Percentiles rank a stretch among this genome's conserved stretches.
Conservation (phyloP, 2,797 vertebrate species). For the Semaprochilodus insignis region DNA sequence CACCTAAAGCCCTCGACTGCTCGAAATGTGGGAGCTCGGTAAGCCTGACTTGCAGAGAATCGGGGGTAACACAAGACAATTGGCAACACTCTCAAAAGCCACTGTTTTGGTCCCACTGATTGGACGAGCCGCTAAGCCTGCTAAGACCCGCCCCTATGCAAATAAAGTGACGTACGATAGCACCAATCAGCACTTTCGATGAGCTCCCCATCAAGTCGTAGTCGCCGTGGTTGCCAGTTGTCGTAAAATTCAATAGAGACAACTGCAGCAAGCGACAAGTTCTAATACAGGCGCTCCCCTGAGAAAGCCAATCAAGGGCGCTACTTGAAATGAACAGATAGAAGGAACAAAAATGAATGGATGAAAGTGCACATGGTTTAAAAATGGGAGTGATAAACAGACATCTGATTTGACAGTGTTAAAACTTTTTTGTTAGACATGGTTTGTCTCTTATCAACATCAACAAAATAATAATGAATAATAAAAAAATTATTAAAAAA, state of each 20-base stretch:
- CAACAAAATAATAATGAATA: too few relatives aligned
- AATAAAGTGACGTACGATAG: background rate
- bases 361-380: too few relatives aligned
- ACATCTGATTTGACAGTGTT: too few relatives aligned
- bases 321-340: too few relatives aligned
- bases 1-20: background rate
- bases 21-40: background rate
- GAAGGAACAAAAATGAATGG: too few relatives aligned
- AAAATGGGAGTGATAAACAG: too few relatives aligned
- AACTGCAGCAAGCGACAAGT: too few relatives aligned
- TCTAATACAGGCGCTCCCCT: too few relatives aligned
- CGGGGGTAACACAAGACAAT: background rate
- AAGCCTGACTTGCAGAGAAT: background rate
- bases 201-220: background rate
- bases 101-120: background rate
- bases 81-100: background rate
- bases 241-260: background rate
- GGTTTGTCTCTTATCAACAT: too few relatives aligned
- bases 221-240: slow-evolving; percentile 7
- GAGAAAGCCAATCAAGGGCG: too few relatives aligned
- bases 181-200: slow-evolving; percentile 10
- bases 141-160: slow-evolving; percentile 1
- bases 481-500: too few relatives aligned
- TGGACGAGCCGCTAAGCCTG: background rate
- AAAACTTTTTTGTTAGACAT: too few relatives aligned